Evolutionary conservation across 1,140 invertebrate species (phyloP).

Genomic region (Drosophila albomicans): DNA sequence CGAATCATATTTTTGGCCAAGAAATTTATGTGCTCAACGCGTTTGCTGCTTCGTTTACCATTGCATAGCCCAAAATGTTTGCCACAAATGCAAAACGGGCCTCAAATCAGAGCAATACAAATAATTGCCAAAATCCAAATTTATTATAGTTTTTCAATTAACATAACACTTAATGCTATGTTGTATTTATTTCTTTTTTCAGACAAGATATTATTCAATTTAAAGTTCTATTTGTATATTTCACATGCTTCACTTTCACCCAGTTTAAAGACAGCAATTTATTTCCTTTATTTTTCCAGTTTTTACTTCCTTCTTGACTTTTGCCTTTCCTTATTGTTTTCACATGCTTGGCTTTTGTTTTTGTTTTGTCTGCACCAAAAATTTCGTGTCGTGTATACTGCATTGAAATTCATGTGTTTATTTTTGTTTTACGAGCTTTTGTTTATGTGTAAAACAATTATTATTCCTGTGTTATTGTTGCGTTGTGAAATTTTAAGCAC

Average conservation of each 20-base stretch:
- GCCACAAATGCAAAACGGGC: background rate
- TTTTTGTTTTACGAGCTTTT: slow-evolving; percentile 33
- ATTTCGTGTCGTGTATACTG: slow-evolving; percentile 26
- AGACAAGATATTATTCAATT: too few relatives aligned
- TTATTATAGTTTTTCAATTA: background rate
- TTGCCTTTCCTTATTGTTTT: slow-evolving; percentile 6
- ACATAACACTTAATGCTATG: background rate
- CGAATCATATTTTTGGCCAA: slow-evolving; percentile 51
- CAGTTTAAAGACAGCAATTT: background rate
- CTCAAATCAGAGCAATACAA: slow-evolving; percentile 14
- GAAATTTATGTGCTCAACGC: slow-evolving; percentile 63
- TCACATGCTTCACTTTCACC: background rate
- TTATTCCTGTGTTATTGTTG: slow-evolving; percentile 23
- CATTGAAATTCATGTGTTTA: slow-evolving; percentile 45
- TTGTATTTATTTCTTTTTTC: too few relatives aligned
- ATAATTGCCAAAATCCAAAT: background rate
- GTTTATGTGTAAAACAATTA: slow-evolving; percentile 7
- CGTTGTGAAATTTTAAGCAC: slow-evolving; percentile 11
- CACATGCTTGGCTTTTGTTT: slow-evolving; percentile 2
- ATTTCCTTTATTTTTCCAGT: background rate
- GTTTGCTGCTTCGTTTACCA: slow-evolving; percentile 54
- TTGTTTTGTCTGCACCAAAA: slow-evolving; percentile 18
- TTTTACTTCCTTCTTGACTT: slow-evolving; percentile 2
- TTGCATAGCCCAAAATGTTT: slow-evolving; percentile 26
- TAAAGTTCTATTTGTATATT: too few relatives aligned